These are phyloP conservation scores for Octodon degus DNA, from an alignment of 2,113 vertebrate genomes.

Conservation along the genomic window DNA sequence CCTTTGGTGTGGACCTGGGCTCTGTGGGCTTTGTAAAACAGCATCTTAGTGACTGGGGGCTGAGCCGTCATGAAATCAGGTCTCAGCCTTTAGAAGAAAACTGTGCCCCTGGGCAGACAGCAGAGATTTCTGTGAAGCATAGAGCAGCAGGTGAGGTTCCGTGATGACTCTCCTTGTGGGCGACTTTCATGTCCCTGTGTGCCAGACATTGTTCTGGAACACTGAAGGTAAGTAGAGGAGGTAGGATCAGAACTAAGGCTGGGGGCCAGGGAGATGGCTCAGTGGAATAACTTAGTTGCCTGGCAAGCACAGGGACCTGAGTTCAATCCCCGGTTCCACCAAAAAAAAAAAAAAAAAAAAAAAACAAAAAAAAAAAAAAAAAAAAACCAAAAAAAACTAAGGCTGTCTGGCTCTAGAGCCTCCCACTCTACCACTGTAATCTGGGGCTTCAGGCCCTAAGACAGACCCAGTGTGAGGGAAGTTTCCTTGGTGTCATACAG, in stretches of 20 bases:
- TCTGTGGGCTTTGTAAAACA: not conserved
- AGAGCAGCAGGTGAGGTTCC: not conserved
- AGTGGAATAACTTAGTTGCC: no score
- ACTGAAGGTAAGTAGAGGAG: not conserved
- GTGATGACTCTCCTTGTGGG: not conserved
- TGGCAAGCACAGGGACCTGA: no score
- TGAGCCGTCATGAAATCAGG: accelerated
- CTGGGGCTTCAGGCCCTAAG: not conserved
- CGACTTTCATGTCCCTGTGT: not conserved
- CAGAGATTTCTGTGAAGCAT: not conserved
- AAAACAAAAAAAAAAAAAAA: no score
- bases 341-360: no score
- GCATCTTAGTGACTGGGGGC: not conserved
- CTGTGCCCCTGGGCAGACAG: not conserved
- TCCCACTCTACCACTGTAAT: not conserved
- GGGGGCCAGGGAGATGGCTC: no score
- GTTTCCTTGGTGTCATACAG: not conserved
- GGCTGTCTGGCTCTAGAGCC: not conserved
- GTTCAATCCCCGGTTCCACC: no score
- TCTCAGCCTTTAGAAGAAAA: not conserved
- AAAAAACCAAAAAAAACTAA: no score
- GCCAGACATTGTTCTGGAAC: not conserved
- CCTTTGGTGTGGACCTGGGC: constrained; percentile 83
- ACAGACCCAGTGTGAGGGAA: not conserved
- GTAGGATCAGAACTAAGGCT: not conserved